These are phyloP conservation scores for Ranitomeya imitator DNA, from an alignment of 2,113 vertebrate species.

Conservation along the genomic window DNA sequence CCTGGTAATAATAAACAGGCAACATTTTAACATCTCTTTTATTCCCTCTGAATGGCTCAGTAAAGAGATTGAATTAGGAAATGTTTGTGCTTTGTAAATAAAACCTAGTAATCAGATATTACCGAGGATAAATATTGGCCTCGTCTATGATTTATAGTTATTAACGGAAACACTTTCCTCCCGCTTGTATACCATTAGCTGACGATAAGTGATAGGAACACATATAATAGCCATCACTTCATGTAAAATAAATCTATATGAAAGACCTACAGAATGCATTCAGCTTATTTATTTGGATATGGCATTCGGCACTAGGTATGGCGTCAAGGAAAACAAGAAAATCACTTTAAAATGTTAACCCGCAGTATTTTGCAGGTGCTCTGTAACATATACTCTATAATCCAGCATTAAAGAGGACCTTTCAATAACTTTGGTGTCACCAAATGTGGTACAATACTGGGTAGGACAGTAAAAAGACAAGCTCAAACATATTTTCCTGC, in stretches of 20 bases:
- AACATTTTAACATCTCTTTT: not conserved
- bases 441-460: no score
- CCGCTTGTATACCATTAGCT: not conserved
- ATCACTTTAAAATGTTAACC: not conserved
- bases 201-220: constrained; percentile 1
- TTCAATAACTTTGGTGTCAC: no score
- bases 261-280: not conserved
- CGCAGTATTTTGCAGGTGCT: not conserved
- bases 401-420: no score
- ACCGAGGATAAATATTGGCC: not conserved
- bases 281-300: not conserved
- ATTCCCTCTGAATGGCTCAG: not conserved
- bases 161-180: constrained; percentile 9
- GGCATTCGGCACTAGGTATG: not conserved
- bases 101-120: not conserved
- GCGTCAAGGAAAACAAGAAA: not conserved
- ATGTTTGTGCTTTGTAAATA: constrained; percentile 13
- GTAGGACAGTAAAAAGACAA: no score
- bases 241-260: constrained; percentile 12
- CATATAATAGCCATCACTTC: constrained; percentile 1
- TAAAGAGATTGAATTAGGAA: constrained; percentile 26
- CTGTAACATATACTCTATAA: not conserved
- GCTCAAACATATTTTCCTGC: no score
- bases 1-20: not conserved
- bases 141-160: constrained; percentile 4